phyloP scores from a whole-genome alignment of 1,140 invertebrate genomes.

The Eumeta japonica region DNA sequence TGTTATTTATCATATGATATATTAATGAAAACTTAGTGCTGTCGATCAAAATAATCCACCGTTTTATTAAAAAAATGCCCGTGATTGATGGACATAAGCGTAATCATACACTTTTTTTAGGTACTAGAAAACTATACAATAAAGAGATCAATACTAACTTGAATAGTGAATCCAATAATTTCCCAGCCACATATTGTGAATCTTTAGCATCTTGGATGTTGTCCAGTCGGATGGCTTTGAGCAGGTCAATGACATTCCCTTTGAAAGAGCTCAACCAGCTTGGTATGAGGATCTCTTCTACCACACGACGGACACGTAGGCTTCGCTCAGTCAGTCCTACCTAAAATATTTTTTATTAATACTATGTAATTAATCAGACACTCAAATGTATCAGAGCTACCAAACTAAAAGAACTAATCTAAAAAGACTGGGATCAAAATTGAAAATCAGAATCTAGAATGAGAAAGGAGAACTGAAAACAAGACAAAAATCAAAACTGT shows the following conservation, averaged over 20 bases:
- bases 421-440: background rate
- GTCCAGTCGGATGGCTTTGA: slow-evolving; percentile 49
- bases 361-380: background rate
- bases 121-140: no score
- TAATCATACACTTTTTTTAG: no score
- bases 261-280: slow-evolving; percentile 48
- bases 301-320: slow-evolving; percentile 43
- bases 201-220: slow-evolving; percentile 50
- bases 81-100: no score
- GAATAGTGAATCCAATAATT: slow-evolving; percentile 49
- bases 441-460: no score
- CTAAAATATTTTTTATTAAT: slow-evolving; percentile 18
- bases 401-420: background rate
- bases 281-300: slow-evolving; percentile 52
- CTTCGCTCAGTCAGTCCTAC: slow-evolving; percentile 52
- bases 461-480: no score
- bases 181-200: slow-evolving; percentile 49
- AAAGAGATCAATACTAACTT: slow-evolving; percentile 47
- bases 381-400: background rate
- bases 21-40: no score
- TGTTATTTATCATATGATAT: no score
- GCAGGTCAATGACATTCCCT: slow-evolving; percentile 45
- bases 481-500: no score
- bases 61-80: no score
- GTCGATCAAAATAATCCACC: no score